Base-by-base conservation (phyloP, 2,797 vertebrate genomes). In the Mormyrops attenuatus region DNA sequence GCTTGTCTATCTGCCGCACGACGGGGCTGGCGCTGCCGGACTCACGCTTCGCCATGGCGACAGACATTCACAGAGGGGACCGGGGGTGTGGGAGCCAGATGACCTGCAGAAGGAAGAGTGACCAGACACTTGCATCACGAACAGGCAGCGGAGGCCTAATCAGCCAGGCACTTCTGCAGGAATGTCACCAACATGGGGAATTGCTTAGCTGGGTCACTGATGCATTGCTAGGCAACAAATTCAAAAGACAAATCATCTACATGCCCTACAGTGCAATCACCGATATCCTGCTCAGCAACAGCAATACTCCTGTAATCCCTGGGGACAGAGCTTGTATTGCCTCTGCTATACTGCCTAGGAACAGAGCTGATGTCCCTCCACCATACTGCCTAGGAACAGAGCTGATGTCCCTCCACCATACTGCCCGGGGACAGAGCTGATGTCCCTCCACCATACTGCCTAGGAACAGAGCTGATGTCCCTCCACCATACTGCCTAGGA, bases 1-100 rank as follows among this genome's bases (percentile, higher is more conserved):
- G 98, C 89, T 99, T 97, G 96, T 99, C 98, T 94, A 99, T 99
- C 92, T 98, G 97, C 91, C 97, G 97, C 90, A 98, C 97, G 94
- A 98, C 97, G 0, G 97, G 98, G 93, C 98, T 98, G 93, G 97
- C 95, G 93, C 96, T 96, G 90, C 96, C 97, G 26, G 96, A 95
- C 91, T 97, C 97, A 0, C 95, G 96, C 93, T 97, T 97, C 0
- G 97, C 97, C 97, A 98, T 98, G 92, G 94, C 92, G 92, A 94
- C 93, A 90, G 95, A 95, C 95, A 95, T 95, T 93, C 93, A 95
- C 90, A 52, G 88, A 90, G 73, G 73, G 50, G 92, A 93, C 92
- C 92, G 88, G 90, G 55, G 82, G 89, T 85, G 2, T 86, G 17
- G 89, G 90, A 91, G 91, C 92, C 92, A 41, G 90, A 91, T 89